Evolutionary conservation across 2,797 vertebrate species (phyloP), one percentile per base, ranked within the genome.

Genomic region (Sebastes reedi): DNA sequence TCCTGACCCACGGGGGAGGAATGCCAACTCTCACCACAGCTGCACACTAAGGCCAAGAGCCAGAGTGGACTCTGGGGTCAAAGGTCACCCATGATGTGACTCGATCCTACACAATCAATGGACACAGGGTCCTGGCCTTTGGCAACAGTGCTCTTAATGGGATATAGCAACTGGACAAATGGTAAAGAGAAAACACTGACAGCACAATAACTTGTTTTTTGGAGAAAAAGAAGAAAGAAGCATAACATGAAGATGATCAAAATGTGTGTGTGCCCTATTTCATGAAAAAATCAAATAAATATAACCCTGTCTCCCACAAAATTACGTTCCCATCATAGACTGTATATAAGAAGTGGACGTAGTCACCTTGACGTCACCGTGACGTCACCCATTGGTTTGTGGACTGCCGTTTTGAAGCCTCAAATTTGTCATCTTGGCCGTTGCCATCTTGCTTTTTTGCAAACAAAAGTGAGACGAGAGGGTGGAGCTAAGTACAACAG

Each of bases 1-100:
- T 85, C 73, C 74, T 94, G 93, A 91, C 91, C 91, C 89, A 75
- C 56, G 78, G 77, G 88, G 73, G 75, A 91, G 91, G 94, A 94
- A 95, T 95, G 92, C 88, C 84, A 93, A 91, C 88, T 90, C 91
- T 87, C 82, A 80, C 89, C 92, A 87, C 95, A 95, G 94, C 94
- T 95, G 95, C 92, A 92, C 75, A 83, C 89, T 89, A 13, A 88
- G 67, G 86, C 88, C 89, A 79, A 94, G 76, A 84, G 76, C 77
- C 77, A 70, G 81, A 79, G 80, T 81, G 82, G 79, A 85, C 88
- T 50, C 29, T 65, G 61, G 82, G 93, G 56, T 94, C 93, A 95
- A 77, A 95, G 94, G 91, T 95, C 92, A 86, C 20, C 71, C 80
- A 88, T 84, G 92, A 95, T 93, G 93, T 93, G 94, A 92, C 90